These are phyloP conservation scores for Nettapus auritus DNA, from an alignment of 2,113 vertebrate genomes.

Conservation along the genomic window DNA sequence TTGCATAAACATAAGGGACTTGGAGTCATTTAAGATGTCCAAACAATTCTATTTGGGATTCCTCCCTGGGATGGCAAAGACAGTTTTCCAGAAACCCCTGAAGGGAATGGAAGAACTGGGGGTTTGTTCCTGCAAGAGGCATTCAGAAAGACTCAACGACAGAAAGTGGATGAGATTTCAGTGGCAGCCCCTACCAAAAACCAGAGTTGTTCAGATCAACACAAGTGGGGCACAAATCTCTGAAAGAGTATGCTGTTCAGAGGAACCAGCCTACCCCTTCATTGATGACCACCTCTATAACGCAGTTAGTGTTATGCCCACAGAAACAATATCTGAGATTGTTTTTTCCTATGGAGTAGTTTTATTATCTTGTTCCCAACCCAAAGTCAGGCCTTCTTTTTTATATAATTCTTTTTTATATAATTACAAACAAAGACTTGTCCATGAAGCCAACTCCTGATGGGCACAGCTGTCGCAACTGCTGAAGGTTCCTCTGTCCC, in stretches of 20 bases:
- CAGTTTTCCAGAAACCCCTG: not conserved
- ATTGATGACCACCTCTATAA: not conserved
- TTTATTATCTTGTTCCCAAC: not conserved
- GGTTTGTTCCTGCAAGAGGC: not conserved
- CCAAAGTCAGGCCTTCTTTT: not conserved
- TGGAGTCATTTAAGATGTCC: not conserved
- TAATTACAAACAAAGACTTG: not conserved
- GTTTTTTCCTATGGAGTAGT: not conserved
- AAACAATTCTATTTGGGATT: not conserved
- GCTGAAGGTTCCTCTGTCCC: not conserved
- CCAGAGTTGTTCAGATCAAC: not conserved
- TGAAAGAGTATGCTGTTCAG: not conserved
- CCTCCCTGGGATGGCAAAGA: not conserved
- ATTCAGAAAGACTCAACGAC: not conserved
- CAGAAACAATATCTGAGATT: not conserved
- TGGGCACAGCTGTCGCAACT: not conserved
- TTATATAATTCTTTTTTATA: not conserved
- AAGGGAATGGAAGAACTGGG: not conserved
- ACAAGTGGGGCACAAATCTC: not conserved
- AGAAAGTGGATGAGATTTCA: rapidly evolving
- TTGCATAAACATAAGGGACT: not conserved
- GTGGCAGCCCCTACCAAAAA: not conserved
- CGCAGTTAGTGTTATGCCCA: not conserved
- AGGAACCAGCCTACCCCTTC: not conserved
- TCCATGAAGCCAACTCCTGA: not conserved